Evolutionary conservation across 2,888 invertebrate genomes (phyloP), one percentile per base, ranked within the genome.

Genomic region (Latrodectus elegans): DNA sequence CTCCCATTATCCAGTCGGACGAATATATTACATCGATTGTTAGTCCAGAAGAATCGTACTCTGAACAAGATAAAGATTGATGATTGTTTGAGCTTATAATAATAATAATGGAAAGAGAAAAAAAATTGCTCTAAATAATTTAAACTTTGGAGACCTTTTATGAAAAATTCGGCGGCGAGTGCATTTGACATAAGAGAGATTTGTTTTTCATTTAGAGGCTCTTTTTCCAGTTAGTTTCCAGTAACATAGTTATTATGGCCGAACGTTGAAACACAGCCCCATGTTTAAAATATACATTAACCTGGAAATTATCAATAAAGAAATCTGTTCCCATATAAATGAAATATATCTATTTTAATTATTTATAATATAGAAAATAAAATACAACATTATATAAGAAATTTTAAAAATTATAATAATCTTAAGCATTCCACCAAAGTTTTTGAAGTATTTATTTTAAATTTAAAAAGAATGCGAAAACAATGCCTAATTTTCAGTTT

Each of bases 1-100:
- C 65, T 4, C 65, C 72, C 78, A 84, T 78, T 84, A 84, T 84
- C 72, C 78, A 78, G 65, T 78, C 67, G 84, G 67, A 78, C 74
- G 84, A 84, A 84, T 84, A 84, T 84, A 72, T 84, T 84, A 78
- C 78, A 84, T 77, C 68, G 64, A 78, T 84, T 84, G 67, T 70
- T 22, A 73, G 72, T 71, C 70, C 53, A n/a, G 70, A 78, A 73
- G 64, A 73, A 55, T 77, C 73, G 71, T 77, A 72, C 72, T 77
- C 78, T 84, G 77, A 84, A 67, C 65, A 52, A 78, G 84, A 84
- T 78, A 84, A 78, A 78, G 84, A 84, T 84, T 65, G 78, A 78
- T 84, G 84, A 67, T 38, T 73, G 78, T 78, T 75, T 75, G 17
- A 12, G 49, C 73, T 73, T 73, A 65, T 81, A 74, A 81, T 79